Percentiles rank a stretch among this genome's conserved stretches.
phyloP scores from a whole-genome alignment of 2,888 invertebrate species.

The Acleris emargana region DNA sequence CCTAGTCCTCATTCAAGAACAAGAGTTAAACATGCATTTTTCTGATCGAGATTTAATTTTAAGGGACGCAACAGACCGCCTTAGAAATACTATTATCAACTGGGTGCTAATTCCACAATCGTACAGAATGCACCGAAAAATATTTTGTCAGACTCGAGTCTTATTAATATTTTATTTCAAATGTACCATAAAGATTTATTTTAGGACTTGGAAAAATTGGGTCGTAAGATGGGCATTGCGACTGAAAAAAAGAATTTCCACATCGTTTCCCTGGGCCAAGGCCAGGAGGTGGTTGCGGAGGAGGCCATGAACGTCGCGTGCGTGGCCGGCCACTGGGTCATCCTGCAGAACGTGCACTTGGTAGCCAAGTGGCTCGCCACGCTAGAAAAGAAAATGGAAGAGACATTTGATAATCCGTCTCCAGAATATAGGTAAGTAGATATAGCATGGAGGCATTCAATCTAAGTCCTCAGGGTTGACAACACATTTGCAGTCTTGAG shows the following conservation, averaged over 20 bases:
- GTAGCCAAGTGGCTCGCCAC: constrained; percentile 94
- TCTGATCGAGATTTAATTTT: too few relatives aligned
- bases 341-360: constrained; percentile 96
- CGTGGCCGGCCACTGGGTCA: constrained; percentile 94
- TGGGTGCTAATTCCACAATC: too few relatives aligned
- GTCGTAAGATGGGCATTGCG: constrained; percentile 91
- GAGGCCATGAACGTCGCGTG: constrained; percentile 91
- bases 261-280: constrained; percentile 96
- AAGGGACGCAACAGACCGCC: too few relatives aligned
- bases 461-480: too few relatives aligned
- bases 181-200: constrained; percentile 29
- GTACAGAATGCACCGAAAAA: too few relatives aligned
- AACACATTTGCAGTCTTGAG: too few relatives aligned
- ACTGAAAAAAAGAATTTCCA: constrained; percentile 93
- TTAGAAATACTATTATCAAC: too few relatives aligned
- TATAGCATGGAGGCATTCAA: constrained; percentile 23
- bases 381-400: constrained; percentile 96
- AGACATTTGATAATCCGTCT: constrained; percentile 87
- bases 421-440: constrained; percentile 78
- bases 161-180: too few relatives aligned
- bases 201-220: constrained; percentile 93
- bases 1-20: too few relatives aligned
- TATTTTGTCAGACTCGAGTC: too few relatives aligned
- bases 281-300: constrained; percentile 96
- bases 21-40: too few relatives aligned